These are phyloP conservation scores for Drosophila greeni DNA, from an alignment of 2,888 invertebrate species.

Conservation along the genomic window DNA sequence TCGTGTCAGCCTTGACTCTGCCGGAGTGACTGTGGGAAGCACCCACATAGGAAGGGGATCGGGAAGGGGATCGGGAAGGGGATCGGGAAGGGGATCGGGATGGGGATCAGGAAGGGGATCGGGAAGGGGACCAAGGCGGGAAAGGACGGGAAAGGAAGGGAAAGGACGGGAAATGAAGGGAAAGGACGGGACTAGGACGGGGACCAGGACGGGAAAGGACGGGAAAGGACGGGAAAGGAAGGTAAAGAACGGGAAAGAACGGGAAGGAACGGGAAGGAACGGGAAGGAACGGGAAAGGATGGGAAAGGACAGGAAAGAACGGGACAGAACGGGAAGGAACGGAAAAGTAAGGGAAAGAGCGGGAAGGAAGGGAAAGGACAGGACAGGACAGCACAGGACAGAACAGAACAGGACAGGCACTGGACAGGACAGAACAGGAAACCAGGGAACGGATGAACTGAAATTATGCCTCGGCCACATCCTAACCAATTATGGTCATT, in stretches of 20 bases:
- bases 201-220: background rate
- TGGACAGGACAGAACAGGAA: constrained; percentile 59
- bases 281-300: constrained; percentile 52
- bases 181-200: no score
- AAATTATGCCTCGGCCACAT: constrained; percentile 56
- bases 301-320: constrained; percentile 1
- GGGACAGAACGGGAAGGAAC: no score
- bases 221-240: constrained; percentile 23
- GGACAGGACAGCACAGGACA: constrained; percentile 3
- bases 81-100: no score
- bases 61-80: no score
- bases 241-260: constrained; percentile 31
- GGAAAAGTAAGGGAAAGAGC: no score
- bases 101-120: no score
- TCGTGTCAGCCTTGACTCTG: constrained; percentile 14
- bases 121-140: no score
- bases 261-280: no score
- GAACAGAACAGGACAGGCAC: constrained; percentile 44
- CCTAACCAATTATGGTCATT: constrained; percentile 69
- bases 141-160: constrained; percentile 19
- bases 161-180: no score
- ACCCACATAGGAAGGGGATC: constrained; percentile 47
- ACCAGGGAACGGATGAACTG: constrained; percentile 50
- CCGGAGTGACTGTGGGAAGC: constrained; percentile 18
- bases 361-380: constrained; percentile 16